phyloP scores from a whole-genome alignment of 2,113 vertebrate genomes.

The Lasiurus borealis region DNA sequence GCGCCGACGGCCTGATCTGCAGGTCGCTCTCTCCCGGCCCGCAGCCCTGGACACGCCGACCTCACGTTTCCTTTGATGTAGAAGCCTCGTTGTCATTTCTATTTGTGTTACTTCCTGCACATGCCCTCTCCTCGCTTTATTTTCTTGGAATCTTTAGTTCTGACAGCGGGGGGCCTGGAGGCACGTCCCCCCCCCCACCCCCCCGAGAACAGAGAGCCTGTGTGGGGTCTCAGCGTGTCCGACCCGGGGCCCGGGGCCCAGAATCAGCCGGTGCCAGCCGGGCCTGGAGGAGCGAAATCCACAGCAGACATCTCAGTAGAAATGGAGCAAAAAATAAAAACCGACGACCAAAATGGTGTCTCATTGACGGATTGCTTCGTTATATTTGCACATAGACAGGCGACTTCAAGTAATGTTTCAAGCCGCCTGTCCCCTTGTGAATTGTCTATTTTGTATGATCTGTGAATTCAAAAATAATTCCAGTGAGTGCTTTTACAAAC shows the following conservation, averaged over 20 bases:
- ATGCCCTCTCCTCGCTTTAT: fast-evolving
- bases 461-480: background rate
- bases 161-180: background rate
- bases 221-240: background rate
- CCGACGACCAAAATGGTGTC: background rate
- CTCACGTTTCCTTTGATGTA: conserved; percentile 40
- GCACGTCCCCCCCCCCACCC: fast-evolving
- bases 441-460: conserved; percentile 36
- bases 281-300: background rate
- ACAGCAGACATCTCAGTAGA: background rate
- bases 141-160: background rate
- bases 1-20: conserved; percentile 39
- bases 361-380: background rate
- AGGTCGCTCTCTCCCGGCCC: background rate
- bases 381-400: background rate
- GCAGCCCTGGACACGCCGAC: background rate
- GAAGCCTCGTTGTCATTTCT: conserved; percentile 55
- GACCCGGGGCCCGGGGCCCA: background rate
- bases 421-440: conserved; percentile 29
- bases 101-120: background rate
- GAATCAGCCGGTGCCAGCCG: fast-evolving
- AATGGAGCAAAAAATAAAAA: background rate
- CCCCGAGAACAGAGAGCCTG: background rate
- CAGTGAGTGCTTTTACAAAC: conserved; percentile 2
- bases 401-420: background rate